Base-by-base conservation (phyloP, 2,113 vertebrate species). In the Poicephalus meyeri region DNA sequence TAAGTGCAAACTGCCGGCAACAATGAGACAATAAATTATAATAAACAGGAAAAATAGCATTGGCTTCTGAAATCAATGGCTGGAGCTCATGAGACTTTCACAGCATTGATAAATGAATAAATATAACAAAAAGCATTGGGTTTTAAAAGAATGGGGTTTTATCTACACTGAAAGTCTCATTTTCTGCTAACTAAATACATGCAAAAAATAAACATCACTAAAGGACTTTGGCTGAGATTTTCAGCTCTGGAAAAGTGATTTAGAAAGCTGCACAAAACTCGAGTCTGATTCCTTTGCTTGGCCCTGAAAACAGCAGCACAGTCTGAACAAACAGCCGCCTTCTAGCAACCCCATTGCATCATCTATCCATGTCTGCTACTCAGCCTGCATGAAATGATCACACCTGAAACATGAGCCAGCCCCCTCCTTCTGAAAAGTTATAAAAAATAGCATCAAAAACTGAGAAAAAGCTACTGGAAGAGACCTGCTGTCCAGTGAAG, bases 41-140 rank as follows among this genome's bases (percentile, higher is more conserved):
- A 98, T 98, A 98, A 98, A 98, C 98, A 98, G 98, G 98, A 98
- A 98, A 98, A 98, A 98, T 98, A 97, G 97, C 97, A 96, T 84
- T 96, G 96, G 97, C 96, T 97, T 76, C 97, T 85, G 95, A 98
- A 98, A 98, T 98, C 98, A 98, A 98, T 98, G 97, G 96, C 91
- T 97, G 96, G 95, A 96, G 96, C 86, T 50, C 94, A 96, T 91
- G 93, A 97, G 97, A 96, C 96, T 96, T 97, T 98, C 97, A 97
- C 70, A 88, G 95, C 97, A 96, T 80, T 98, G 97, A 98, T 97
- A 97, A 97, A 97, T 97, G 97, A 97, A 97, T 97, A 97, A 97
- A 97, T 97, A 96, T 89, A 98, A 97, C 96, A 97, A 95, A 97
- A 97, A 97, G 89, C 93, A 94, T 94, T 97, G 93, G 96, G 63